Conservation (phyloP, 2,888 invertebrate genomes). For the Caenorhabditis imperialis region DNA sequence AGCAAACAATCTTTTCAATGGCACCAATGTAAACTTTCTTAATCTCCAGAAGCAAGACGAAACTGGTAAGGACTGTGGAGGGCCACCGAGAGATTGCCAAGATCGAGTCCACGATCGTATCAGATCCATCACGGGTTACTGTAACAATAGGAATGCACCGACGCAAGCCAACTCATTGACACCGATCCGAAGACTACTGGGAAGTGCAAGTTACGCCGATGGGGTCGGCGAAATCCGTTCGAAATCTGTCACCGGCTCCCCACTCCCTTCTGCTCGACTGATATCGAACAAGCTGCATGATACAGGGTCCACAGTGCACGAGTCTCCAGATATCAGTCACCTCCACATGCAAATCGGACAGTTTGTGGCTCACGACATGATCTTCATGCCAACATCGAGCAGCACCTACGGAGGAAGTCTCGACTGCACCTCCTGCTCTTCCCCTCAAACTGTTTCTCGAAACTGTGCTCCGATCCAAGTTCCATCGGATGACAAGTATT, state of each 20-base stretch:
- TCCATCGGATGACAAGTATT: conserved; percentile 47
- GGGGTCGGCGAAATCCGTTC: conserved; percentile 40
- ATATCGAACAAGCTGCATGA: conserved; percentile 53
- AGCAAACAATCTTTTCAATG: not conserved
- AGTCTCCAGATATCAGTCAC: conserved; percentile 39
- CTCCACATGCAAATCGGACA: conserved; percentile 91
- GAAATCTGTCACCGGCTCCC: conserved; percentile 18
- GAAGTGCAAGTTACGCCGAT: conserved; percentile 84
- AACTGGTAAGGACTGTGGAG: not conserved
- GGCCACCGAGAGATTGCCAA: not conserved
- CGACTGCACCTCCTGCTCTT: conserved; percentile 84
- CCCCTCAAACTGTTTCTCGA: conserved; percentile 86
- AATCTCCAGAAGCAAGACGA: too few species aligned
- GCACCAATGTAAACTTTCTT: not conserved
- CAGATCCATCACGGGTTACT: conserved; percentile 86
- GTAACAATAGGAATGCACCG: conserved; percentile 86
- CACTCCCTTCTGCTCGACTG: conserved; percentile 45
- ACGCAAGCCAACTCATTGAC: conserved; percentile 89
- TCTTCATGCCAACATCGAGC: conserved; percentile 87
- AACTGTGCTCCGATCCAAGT: conserved; percentile 93
- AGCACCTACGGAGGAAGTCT: conserved; percentile 53
- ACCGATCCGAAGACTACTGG: conserved; percentile 86
- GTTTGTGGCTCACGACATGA: conserved; percentile 91
- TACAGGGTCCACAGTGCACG: not conserved
- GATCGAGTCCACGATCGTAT: too few species aligned